phyloP scores from a whole-genome alignment of 2,113 vertebrate species.

The Phocoena phocoena region DNA sequence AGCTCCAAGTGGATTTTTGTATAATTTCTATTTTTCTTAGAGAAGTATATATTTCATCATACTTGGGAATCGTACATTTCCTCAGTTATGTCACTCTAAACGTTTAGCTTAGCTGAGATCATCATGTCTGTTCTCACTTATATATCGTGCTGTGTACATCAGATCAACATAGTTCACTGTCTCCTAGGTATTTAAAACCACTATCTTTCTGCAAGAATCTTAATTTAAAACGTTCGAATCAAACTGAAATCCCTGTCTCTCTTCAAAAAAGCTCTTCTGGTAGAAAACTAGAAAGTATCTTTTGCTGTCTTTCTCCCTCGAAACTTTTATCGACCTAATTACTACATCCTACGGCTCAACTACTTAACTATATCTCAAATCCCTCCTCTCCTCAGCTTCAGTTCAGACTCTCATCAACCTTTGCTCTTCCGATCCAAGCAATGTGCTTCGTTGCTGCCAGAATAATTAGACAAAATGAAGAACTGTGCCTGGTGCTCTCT shows the following conservation, averaged over 20 bases:
- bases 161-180: not conserved
- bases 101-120: not conserved
- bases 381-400: not conserved
- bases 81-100: not conserved
- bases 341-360: not conserved
- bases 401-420: not conserved
- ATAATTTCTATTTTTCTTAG: not conserved
- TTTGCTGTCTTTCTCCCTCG: not conserved
- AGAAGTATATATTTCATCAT: not conserved
- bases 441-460: not conserved
- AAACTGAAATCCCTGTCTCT: not conserved
- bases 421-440: not conserved
- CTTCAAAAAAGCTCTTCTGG: not conserved
- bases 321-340: slow-evolving; percentile 3
- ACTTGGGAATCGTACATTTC: not conserved
- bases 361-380: not conserved
- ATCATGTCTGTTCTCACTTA: not conserved
- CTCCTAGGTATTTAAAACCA: not conserved
- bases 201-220: not conserved
- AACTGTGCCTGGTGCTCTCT: not conserved
- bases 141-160: not conserved
- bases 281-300: not conserved
- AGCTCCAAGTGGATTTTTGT: not conserved
- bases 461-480: not conserved
- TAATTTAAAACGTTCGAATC: not conserved